Evolutionary conservation across 2,797 vertebrate species (phyloP).

Genomic region (Eulemur albifrons): DNA sequence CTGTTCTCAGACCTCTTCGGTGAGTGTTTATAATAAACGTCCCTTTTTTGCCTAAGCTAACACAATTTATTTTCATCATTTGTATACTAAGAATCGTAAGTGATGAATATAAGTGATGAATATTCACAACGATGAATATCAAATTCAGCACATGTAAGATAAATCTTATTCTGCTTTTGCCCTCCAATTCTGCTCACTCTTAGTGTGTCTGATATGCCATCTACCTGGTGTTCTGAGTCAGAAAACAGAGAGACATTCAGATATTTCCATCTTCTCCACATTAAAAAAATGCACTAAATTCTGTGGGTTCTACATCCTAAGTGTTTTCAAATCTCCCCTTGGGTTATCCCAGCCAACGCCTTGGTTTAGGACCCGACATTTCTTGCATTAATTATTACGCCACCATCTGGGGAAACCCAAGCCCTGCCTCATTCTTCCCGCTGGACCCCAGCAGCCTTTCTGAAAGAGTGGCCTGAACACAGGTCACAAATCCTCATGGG

Average conservation of each 20-base stretch:
- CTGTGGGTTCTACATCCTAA: neutral
- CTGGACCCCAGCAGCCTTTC: neutral
- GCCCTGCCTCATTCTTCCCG: neutral
- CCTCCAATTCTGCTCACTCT: neutral
- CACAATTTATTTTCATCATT: neutral
- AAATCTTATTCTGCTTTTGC: neutral
- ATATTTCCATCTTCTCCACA: neutral
- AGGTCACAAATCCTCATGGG: neutral
- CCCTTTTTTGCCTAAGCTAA: neutral
- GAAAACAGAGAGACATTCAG: neutral
- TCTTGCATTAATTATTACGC: neutral
- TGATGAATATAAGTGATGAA: neutral
- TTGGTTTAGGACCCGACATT: neutral
- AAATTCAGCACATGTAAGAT: neutral
- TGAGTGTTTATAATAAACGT: neutral
- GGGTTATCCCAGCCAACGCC: too few relatives aligned
- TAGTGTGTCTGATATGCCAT: neutral
- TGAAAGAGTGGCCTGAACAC: neutral
- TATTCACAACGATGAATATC: neutral
- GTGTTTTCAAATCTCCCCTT: neutral
- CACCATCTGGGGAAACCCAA: neutral
- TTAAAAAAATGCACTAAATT: neutral
- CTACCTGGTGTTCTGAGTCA: neutral
- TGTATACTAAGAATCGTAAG: neutral
- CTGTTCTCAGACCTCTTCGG: neutral